Base-by-base conservation (phyloP, 2,888 invertebrate genomes). In the Shargacucullia verbasci region DNA sequence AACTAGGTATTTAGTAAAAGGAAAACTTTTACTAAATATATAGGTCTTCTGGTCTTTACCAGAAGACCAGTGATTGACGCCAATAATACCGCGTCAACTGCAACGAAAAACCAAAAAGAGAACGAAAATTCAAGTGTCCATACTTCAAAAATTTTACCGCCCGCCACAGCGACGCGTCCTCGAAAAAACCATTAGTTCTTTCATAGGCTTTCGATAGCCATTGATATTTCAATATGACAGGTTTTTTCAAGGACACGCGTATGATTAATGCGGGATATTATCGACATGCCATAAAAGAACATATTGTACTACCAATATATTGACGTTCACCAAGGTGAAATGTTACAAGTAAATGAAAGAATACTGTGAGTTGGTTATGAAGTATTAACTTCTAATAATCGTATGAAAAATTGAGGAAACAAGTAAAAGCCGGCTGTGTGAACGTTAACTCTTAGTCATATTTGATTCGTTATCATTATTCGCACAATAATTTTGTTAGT, bases 181-280 rank as follows among this genome's bases (percentile, higher is more conserved):
- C 69, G 48, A 38, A 12, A 35, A 31, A 27, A 39, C 20, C 41
- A 59, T 62, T 52, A 46, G 12, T 40, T 20, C 20, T 38, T 54
- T 53, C 47, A 46, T 29, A 15, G 11, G 20, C 37, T 54, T 68
- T 57, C 47, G 52, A 56, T 46, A 53, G 38, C 38, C 57, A 61
- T 56, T 49, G 49, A 63, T 45, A 31, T 53, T 61, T 72, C 60
- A 48, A 41, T 63, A 59, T 49, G 46, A 41, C 41, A 39, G 31
- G 31, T 44, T 10, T 58, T 38, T 43, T 64, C 73, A 73, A 73
- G 75, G 72, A 15, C 37, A 15, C 2, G 14, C 15, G 2, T 27
- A 58, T 68, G 48, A 67, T 52, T 40, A 61, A 59, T 56, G 40
- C 25, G 12, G 39, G 15, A 39, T 33, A 44, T 48, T 66, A 66